A percentile compares a stretch with the other conserved stretches of the same genome.
Conservation (phyloP, 1,140 invertebrate species). For the Pachyrhynchus sulphureomaculatus region DNA sequence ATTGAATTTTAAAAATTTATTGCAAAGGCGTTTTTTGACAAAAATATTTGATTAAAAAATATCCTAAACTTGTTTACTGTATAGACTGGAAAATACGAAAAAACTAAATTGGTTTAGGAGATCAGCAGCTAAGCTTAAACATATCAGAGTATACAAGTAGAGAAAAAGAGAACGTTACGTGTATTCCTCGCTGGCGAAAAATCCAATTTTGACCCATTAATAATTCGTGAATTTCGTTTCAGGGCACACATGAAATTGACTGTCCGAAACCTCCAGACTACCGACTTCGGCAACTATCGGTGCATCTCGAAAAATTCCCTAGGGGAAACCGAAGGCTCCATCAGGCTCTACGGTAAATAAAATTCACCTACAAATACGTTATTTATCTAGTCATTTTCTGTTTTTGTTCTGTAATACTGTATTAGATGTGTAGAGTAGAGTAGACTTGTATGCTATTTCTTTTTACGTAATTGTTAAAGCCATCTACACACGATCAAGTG, state of each 20-base stretch:
- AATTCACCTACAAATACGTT: conserved; percentile 37
- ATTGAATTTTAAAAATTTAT: too few species aligned
- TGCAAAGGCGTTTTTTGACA: too few species aligned
- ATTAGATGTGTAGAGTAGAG: conserved; percentile 12
- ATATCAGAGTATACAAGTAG: conserved; percentile 3
- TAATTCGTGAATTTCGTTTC: conserved; percentile 34
- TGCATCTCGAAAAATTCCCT: conserved; percentile 91
- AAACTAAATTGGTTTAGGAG: conserved; percentile 9
- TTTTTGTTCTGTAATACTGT: conserved; percentile 17
- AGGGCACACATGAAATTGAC: conserved; percentile 82
- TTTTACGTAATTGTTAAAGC: neutral
- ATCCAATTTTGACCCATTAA: conserved; percentile 53
- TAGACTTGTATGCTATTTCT: conserved; percentile 9
- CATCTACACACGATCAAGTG: too few species aligned
- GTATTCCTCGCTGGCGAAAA: conserved; percentile 21
- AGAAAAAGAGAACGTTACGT: conserved; percentile 7
- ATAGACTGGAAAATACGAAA: neutral
- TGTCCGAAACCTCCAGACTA: conserved; percentile 72
- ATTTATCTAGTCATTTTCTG: conserved; percentile 27
- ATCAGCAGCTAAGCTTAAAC: neutral
- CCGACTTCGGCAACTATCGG: conserved; percentile 81
- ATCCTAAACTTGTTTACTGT: neutral
- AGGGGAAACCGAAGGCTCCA: conserved; percentile 90
- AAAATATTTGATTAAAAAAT: neutral
- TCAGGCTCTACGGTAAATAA: conserved; percentile 85